Conservation (phyloP, 92 coral and sea anemone species). For the Palythoa caribaeorum region DNA sequence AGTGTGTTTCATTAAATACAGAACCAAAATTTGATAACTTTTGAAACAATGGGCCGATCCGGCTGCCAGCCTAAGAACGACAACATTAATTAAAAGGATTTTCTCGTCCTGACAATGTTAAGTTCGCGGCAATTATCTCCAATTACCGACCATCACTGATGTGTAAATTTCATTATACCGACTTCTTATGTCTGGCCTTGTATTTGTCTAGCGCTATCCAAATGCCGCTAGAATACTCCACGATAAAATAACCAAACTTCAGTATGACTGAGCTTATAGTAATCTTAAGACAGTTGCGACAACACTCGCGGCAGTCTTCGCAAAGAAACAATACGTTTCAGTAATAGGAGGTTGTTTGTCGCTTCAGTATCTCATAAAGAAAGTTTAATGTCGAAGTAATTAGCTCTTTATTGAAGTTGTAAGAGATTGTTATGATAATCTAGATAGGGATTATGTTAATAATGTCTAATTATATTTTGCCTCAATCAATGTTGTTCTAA, state of each 20-base stretch:
- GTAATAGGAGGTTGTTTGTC: constrained; percentile 39
- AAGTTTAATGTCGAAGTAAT: constrained; percentile 95
- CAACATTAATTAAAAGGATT: constrained; percentile 94
- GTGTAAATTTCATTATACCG: constrained; percentile 99
- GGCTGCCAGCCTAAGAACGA: constrained; percentile 84
- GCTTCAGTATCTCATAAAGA: constrained; percentile 75
- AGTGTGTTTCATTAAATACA: constrained; percentile 56
- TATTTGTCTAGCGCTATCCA: constrained; percentile 70
- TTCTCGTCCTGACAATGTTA: constrained; percentile 90
- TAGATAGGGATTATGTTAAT: constrained; percentile 96
- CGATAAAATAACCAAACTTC: not conserved
- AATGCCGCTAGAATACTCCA: constrained; percentile 51
- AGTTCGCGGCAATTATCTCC: constrained; percentile 99
- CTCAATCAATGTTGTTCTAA: constrained; percentile 89
- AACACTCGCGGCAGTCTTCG: constrained; percentile 28
- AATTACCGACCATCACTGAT: constrained; percentile 97
- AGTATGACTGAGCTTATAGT: not conserved
- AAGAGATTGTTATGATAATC: constrained; percentile 99
- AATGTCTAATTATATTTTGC: constrained; percentile 91
- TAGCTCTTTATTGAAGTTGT: constrained; percentile 99
- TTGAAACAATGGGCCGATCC: constrained; percentile 71
- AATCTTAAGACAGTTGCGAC: constrained; percentile 16
- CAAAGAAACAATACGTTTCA: not conserved
- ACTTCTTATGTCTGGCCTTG: constrained; percentile 65
- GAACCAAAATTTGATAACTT: constrained; percentile 77